Conservation (phyloP, 2,888 invertebrate species). For the Lucinisca nassula region DNA sequence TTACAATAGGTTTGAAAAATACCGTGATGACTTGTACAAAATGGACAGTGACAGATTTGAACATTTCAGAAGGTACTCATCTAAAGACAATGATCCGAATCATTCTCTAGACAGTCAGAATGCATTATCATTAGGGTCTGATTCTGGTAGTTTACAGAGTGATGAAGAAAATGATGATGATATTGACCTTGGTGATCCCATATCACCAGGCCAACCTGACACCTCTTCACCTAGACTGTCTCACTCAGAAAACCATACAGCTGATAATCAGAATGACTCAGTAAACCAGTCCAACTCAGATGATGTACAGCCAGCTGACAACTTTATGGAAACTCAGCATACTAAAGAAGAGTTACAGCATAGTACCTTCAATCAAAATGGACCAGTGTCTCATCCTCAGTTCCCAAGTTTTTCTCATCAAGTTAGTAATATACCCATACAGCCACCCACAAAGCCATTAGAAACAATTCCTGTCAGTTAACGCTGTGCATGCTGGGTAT, state of each 20-base stretch:
- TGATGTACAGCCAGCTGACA: background rate
- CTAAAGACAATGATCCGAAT: slow-evolving; percentile 51
- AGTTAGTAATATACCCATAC: background rate
- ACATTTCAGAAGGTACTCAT: background rate
- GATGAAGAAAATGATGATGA: slow-evolving; percentile 41
- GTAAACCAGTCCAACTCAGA: background rate
- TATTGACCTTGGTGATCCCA: slow-evolving; percentile 31
- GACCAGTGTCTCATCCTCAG: background rate
- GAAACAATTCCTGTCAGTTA: slow-evolving; percentile 11
- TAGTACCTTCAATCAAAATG: slow-evolving; percentile 6
- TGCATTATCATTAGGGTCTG: slow-evolving; percentile 26
- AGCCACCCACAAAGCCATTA: background rate
- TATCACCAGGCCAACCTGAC: slow-evolving; percentile 47
- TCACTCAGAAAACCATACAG: background rate
- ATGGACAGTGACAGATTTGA: slow-evolving; percentile 20
- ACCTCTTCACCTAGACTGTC: slow-evolving; percentile 28
- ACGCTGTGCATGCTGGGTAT: no score
- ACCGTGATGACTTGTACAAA: slow-evolving; percentile 29
- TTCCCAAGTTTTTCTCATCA: background rate
- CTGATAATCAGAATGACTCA: background rate
- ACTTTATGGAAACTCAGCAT: background rate
- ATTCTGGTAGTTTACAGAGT: slow-evolving; percentile 54
- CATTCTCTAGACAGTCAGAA: slow-evolving; percentile 47
- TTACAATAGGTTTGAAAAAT: slow-evolving; percentile 33
- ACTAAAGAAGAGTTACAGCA: background rate